Evolutionary conservation across 2,113 vertebrate genomes (phyloP), one percentile per base, ranked within the genome.

Genomic region (Lagopus leucura): DNA sequence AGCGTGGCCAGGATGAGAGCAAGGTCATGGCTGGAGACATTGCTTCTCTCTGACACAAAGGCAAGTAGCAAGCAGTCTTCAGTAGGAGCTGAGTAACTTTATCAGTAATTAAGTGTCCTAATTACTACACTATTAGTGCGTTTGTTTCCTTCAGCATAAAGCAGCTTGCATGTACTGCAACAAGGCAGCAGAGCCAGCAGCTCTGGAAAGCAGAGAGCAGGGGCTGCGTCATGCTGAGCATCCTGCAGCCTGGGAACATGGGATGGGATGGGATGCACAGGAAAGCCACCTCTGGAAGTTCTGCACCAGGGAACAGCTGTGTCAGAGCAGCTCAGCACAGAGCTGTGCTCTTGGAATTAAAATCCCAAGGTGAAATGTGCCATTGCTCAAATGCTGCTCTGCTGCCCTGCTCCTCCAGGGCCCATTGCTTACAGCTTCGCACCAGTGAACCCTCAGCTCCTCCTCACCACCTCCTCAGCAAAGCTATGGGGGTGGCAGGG

Each of bases 1-100:
- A 43, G 52, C 27, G 0, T 0, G 32, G 75, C n/a, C 15, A 0
- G 27, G 30, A 5, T 12, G 60, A 61, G 47, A 17, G 2, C 3
- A n/a, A 47, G 72, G 21, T 45, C 86, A 45, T 0, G 3, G 50
- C 61, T 78, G 80, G 11, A 42, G 2, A 15, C 6, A 0, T 64
- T 40, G 22, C 61, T 47, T 50, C 57, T 57, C 76, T 5, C 55
- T 22, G 64, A 6, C 36, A 16, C 27, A 3, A 10, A 66, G 50
- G 52, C 67, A 20, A 36, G 34, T 1, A 5, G 67, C 11, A 5
- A 60, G 77, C 3, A 3, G 21, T 50, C n/a, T 80, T 58, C 84
- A 50, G 54, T 61, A 25, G 88, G 60, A 48, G 78, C 65, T 10
- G 28, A 64, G 6, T 36, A 24, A 19, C 28, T 81, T 78, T 2